Percentiles rank a stretch among this genome's conserved stretches.
Conservation (phyloP, 2,888 invertebrate genomes). For the Drosophila seclusa region DNA sequence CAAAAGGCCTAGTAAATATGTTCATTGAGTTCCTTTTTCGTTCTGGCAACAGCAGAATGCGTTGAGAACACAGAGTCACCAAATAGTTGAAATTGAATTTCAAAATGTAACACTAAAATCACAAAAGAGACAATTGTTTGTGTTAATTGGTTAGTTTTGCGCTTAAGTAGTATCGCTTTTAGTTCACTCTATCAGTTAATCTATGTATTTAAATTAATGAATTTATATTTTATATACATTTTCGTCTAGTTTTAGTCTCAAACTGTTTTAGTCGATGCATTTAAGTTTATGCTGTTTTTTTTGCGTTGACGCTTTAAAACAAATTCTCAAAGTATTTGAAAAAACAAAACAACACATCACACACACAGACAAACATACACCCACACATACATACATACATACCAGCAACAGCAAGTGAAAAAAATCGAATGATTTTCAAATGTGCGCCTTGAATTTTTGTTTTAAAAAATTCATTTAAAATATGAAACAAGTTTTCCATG, state of each 20-base stretch:
- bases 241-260: conserved; percentile 16
- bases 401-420: conserved; percentile 19
- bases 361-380: conserved; percentile 35
- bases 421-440: conserved; percentile 1
- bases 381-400: conserved; percentile 9
- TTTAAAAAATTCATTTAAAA: conserved; percentile 75
- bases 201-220: conserved; percentile 23
- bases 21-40: conserved; percentile 42
- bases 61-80: conserved; percentile 40
- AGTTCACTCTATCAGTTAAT: conserved; percentile 9
- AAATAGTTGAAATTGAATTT: conserved; percentile 69
- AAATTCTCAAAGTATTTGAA: conserved; percentile 60
- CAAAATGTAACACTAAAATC: conserved; percentile 43
- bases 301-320: conserved; percentile 42
- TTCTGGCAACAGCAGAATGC: conserved; percentile 12
- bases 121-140: conserved; percentile 57
- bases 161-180: conserved; percentile 6
- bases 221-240: conserved; percentile 39
- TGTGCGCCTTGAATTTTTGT: conserved; percentile 74
- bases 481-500: conserved; percentile 36
- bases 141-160: conserved; percentile 44
- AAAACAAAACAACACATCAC: conserved; percentile 37
- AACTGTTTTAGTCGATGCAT: conserved; percentile 57
- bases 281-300: conserved; percentile 57
- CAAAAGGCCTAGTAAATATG: conserved; percentile 13